phyloP scores from a whole-genome alignment of 2,113 vertebrate genomes.

The Miniopterus natalensis region DNA sequence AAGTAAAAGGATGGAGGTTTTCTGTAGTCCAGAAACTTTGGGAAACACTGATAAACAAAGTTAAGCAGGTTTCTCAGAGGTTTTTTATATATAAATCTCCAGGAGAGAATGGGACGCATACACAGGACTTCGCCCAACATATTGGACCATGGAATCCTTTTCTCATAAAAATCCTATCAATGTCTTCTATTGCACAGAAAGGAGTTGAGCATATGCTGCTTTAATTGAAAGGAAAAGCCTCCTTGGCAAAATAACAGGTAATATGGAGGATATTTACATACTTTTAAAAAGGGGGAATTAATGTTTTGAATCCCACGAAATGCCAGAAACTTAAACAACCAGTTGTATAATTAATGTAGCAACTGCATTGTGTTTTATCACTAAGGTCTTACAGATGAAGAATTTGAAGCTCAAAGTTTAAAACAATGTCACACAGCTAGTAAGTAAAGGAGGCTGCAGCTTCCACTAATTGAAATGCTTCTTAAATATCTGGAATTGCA shows the following conservation, averaged over 20 bases:
- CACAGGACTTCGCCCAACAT: not conserved
- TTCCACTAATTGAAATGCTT: not conserved
- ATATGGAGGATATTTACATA: not conserved
- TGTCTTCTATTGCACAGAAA: not conserved
- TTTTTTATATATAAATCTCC: not conserved
- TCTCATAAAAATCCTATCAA: not conserved
- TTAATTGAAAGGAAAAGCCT: not conserved
- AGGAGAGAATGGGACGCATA: not conserved
- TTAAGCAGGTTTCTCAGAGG: not conserved
- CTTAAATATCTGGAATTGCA: not conserved
- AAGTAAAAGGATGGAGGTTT: not conserved
- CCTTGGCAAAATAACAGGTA: not conserved
- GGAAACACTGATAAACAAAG: not conserved
- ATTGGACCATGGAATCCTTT: not conserved
- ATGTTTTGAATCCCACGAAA: not conserved
- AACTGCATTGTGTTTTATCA: not conserved
- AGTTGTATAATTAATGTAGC: not conserved
- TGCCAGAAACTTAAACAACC: not conserved
- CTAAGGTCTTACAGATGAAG: constrained; percentile 31
- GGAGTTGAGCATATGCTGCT: not conserved
- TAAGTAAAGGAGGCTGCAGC: not conserved
- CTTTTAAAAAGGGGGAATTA: not conserved
- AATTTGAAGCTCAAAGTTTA: not conserved
- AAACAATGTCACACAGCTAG: not conserved
- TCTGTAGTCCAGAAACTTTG: not conserved